A percentile compares a stretch with the other conserved stretches of the same genome.
Evolutionary conservation across 2,797 vertebrate genomes (phyloP).

Genomic region (Hypotaenidia okinawae): DNA sequence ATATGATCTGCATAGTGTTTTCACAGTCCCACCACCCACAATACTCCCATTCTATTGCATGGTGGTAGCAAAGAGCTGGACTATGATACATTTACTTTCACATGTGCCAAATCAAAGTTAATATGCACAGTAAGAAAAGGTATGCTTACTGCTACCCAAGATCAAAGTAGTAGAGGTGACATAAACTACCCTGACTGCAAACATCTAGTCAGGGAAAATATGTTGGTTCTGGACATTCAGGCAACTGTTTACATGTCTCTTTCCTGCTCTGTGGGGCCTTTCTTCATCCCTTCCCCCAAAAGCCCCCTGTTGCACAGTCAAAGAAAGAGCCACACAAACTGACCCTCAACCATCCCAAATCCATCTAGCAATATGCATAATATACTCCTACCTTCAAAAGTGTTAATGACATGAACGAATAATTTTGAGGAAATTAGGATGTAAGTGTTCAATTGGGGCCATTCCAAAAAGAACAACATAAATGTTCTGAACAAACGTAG

Average conservation of each 20-base stretch:
- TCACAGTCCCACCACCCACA: background rate
- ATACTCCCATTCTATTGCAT: background rate
- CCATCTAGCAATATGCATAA: background rate
- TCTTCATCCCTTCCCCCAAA: background rate
- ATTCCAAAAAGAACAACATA: background rate
- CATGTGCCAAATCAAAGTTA: background rate
- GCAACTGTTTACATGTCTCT: background rate
- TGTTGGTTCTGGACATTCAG: background rate
- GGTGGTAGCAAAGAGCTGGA: background rate
- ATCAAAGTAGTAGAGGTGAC: background rate
- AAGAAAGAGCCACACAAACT: background rate
- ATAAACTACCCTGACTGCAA: background rate
- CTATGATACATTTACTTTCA: background rate
- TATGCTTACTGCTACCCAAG: background rate
- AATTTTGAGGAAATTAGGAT: background rate
- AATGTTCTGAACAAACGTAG: background rate
- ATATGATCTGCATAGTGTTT: background rate
- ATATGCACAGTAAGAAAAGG: background rate
- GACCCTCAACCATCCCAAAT: background rate
- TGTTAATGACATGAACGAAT: background rate
- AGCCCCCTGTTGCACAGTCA: background rate
- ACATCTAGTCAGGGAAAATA: background rate
- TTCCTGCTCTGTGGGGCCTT: background rate
- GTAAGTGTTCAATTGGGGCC: rapidly evolving
- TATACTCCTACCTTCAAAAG: background rate